phyloP scores from a whole-genome alignment of 2,113 vertebrate species.

The Eulemur macaco region DNA sequence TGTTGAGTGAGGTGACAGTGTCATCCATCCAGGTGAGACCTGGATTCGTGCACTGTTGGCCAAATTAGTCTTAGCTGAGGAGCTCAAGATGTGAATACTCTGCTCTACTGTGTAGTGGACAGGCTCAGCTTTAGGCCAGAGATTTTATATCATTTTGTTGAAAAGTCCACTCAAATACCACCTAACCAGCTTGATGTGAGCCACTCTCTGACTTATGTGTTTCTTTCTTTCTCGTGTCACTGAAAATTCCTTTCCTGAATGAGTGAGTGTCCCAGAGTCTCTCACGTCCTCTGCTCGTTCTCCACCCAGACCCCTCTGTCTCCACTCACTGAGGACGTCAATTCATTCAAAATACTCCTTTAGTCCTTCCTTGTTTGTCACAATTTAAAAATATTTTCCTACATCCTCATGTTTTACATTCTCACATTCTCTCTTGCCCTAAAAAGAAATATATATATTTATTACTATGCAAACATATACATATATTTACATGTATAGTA shows the following conservation, averaged over 20 bases:
- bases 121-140: background rate
- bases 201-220: background rate
- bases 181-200: background rate
- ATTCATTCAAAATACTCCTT: background rate
- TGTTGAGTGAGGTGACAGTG: background rate
- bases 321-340: background rate
- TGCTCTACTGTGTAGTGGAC: background rate
- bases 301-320: background rate
- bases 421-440: background rate
- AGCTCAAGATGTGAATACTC: background rate
- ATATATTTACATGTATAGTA: background rate
- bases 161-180: background rate
- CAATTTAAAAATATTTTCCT: background rate
- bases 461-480: background rate
- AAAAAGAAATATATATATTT: background rate
- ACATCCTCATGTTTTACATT: background rate
- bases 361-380: background rate
- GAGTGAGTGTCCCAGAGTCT: background rate
- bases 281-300: fast-evolving
- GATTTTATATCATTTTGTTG: background rate
- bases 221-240: background rate
- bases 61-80: background rate
- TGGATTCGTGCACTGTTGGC: background rate
- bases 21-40: background rate
- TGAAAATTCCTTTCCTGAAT: background rate